Conservation (phyloP, 2,113 vertebrate species). For the Amblyopsis rosae region DNA sequence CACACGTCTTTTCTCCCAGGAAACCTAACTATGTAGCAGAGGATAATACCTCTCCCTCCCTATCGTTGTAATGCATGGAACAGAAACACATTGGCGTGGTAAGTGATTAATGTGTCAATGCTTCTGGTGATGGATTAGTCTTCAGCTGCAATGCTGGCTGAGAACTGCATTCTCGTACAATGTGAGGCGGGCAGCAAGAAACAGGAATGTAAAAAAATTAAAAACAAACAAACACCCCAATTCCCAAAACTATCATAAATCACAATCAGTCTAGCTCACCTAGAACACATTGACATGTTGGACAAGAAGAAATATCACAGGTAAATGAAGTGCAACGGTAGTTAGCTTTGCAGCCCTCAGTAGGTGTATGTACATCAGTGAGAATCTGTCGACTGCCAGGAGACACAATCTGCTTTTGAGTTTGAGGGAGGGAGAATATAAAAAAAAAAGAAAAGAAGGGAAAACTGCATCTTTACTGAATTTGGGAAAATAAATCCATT, state of each 20-base stretch:
- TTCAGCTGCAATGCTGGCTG: slow-evolving; percentile 1
- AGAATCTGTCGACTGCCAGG: slow-evolving; percentile 19
- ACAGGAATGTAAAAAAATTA: slow-evolving; percentile 64
- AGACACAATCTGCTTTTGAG: slow-evolving; percentile 38
- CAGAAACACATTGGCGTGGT: slow-evolving; percentile 24
- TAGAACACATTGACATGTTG: slow-evolving; percentile 34
- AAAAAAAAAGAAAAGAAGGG: slow-evolving; percentile 29
- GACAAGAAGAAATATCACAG: slow-evolving; percentile 55
- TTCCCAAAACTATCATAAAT: slow-evolving; percentile 26
- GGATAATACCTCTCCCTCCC: background rate
- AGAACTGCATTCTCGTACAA: slow-evolving; percentile 11
- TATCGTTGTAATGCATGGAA: slow-evolving; percentile 5
- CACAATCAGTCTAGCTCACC: slow-evolving; percentile 29
- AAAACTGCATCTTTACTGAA: slow-evolving; percentile 49
- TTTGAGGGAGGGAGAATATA: slow-evolving; percentile 21
- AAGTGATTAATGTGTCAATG: slow-evolving; percentile 32
- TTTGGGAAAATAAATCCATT: slow-evolving; percentile 32
- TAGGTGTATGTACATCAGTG: slow-evolving; percentile 19
- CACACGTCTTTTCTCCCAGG: slow-evolving; percentile 22
- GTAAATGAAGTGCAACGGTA: slow-evolving; percentile 67
- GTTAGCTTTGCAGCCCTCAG: slow-evolving; percentile 48
- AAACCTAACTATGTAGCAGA: slow-evolving; percentile 31
- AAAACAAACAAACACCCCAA: slow-evolving; percentile 19
- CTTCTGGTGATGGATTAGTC: slow-evolving; percentile 13
- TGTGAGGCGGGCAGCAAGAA: slow-evolving; percentile 30